Conservation (phyloP, 2,113 vertebrate genomes). For the Neotoma lepida region DNA sequence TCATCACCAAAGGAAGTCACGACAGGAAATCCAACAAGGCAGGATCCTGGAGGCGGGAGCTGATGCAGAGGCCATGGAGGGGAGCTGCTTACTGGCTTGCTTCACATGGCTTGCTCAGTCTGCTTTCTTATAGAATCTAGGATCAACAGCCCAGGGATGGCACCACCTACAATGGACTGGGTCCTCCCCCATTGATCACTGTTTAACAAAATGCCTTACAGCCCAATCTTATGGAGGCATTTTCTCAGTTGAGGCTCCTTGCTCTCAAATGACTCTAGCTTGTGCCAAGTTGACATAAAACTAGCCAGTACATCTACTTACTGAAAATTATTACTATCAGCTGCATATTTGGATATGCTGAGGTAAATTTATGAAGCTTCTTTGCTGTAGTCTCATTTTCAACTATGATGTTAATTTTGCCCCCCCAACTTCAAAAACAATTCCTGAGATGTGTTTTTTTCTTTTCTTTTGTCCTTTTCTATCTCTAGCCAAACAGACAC, state of each 20-base stretch:
- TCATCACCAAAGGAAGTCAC: not conserved
- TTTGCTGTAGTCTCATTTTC: slow-evolving; percentile 32
- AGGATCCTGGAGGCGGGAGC: not conserved
- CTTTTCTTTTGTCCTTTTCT: not conserved
- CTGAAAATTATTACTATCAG: slow-evolving; percentile 7
- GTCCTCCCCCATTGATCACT: not conserved
- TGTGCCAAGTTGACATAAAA: not conserved
- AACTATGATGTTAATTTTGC: slow-evolving; percentile 36
- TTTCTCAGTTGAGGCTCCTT: not conserved
- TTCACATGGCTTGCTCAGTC: not conserved
- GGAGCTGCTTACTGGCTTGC: not conserved
- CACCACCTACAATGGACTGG: not conserved
- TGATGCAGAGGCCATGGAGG: not conserved
- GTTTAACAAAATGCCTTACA: not conserved
- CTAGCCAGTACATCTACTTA: not conserved
- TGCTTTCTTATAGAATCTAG: not conserved
- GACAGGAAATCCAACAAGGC: not conserved
- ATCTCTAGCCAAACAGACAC: not conserved
- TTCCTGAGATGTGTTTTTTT: not conserved
- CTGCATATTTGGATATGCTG: not conserved
- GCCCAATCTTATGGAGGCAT: not conserved
- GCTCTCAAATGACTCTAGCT: not conserved
- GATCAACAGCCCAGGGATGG: not conserved
- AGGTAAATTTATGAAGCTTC: slow-evolving; percentile 28
- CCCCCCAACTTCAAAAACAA: not conserved